Evolutionary conservation across 2,888 invertebrate genomes (phyloP).

Genomic region (Folsomia manolachei): DNA sequence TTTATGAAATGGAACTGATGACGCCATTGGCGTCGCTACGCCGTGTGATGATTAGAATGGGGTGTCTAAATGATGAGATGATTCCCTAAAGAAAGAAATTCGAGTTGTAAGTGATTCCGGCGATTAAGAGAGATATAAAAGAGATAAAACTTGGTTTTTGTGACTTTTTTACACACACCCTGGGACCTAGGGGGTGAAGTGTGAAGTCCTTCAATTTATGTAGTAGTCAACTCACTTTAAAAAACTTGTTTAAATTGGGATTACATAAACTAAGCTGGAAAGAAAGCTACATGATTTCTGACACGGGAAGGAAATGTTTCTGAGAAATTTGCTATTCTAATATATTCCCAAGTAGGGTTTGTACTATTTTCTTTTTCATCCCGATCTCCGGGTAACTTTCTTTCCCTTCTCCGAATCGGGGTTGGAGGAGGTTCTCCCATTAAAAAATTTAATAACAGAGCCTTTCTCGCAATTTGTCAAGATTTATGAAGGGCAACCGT

Average conservation of each 20-base stretch:
- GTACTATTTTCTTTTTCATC: background rate
- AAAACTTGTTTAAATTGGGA: no score
- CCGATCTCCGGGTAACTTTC: constrained; percentile 7
- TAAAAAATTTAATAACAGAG: constrained; percentile 51
- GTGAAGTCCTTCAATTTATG: no score
- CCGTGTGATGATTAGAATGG: background rate
- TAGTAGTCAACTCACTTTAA: no score
- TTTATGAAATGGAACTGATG: no score
- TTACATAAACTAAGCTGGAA: no score
- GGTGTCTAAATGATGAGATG: background rate
- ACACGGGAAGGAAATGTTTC: no score
- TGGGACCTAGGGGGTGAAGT: background rate
- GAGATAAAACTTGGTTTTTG: background rate
- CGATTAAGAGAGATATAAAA: background rate
- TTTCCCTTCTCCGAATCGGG: background rate
- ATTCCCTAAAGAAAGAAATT: background rate
- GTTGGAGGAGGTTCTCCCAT: constrained; percentile 30
- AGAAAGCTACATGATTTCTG: no score
- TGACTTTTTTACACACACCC: background rate
- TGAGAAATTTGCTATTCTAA: no score
- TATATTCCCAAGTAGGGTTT: no score
- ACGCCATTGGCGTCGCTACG: no score
- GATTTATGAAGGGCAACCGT: constrained; percentile 50
- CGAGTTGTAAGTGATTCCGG: background rate
- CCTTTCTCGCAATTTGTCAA: constrained; percentile 51